Conservation (phyloP, 2,113 vertebrate genomes). For the Fukomys damarensis region DNA sequence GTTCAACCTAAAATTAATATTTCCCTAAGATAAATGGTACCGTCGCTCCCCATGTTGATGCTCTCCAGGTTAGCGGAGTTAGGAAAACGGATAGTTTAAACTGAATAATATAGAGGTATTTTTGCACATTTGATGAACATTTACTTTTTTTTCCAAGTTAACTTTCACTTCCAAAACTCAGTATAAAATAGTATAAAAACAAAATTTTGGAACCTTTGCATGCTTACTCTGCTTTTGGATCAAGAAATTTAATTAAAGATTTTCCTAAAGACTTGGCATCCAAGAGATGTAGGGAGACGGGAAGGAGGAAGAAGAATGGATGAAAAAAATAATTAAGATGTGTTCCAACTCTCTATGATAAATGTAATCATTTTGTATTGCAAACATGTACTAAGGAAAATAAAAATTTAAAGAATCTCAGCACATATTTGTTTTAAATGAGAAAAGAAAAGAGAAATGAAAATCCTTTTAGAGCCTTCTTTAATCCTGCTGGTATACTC, state of each 20-base stretch:
- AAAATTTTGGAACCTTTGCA: slow-evolving; percentile 22
- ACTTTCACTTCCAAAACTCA: slow-evolving; percentile 40
- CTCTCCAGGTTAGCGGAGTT: not conserved
- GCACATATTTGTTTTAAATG: not conserved
- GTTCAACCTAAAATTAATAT: not conserved
- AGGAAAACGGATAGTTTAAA: not conserved
- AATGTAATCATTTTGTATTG: not conserved
- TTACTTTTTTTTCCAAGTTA: slow-evolving; percentile 29
- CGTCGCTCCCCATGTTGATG: not conserved
- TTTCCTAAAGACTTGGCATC: not conserved
- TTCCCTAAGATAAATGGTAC: not conserved
- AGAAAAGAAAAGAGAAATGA: not conserved
- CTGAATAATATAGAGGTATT: not conserved
- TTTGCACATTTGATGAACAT: slow-evolving; percentile 7
- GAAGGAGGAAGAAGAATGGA: not conserved
- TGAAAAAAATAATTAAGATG: not conserved
- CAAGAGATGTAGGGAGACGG: not conserved
- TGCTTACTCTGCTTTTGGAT: slow-evolving; percentile 30
- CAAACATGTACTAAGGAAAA: not conserved
- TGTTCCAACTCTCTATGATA: not conserved
- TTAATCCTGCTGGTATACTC: not conserved
- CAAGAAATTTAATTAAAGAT: slow-evolving; percentile 14
- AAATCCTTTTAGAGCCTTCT: not conserved
- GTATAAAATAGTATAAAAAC: not conserved
- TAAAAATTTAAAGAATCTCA: not conserved